Percentiles rank a stretch among this genome's conserved stretches.
These are phyloP conservation scores for Drosophila lowei DNA, from an alignment of 1,140 invertebrate genomes.

Conservation along the genomic window DNA sequence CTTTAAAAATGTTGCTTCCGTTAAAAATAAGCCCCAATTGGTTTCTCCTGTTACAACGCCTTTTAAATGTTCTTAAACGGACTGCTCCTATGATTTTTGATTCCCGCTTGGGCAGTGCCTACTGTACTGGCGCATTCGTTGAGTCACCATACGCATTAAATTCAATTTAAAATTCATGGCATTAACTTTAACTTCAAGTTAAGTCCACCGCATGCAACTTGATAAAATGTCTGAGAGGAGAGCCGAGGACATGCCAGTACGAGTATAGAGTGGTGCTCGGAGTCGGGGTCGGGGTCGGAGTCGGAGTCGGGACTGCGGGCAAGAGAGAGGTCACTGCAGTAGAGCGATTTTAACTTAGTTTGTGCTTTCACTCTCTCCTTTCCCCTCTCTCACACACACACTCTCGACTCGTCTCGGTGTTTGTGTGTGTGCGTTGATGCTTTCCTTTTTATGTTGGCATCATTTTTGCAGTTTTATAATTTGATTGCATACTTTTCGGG, in stretches of 20 bases:
- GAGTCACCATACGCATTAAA: slow-evolving; percentile 71
- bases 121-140: slow-evolving; percentile 46
- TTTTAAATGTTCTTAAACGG: no score
- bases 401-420: background rate
- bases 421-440: slow-evolving; percentile 17
- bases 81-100: no score
- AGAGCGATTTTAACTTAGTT: slow-evolving; percentile 68
- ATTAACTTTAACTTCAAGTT: slow-evolving; percentile 80
- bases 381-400: background rate
- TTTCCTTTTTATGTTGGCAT: slow-evolving; percentile 45
- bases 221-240: slow-evolving; percentile 53
- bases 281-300: no score
- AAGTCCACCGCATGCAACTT: slow-evolving; percentile 78
- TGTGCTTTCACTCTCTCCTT: slow-evolving; percentile 24
- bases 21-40: no score
- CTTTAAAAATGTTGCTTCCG: no score
- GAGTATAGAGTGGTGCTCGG: no score
- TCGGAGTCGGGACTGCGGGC: no score
- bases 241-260: no score
- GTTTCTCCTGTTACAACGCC: no score
- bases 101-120: slow-evolving; percentile 14
- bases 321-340: slow-evolving; percentile 42
- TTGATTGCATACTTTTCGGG: slow-evolving; percentile 75
- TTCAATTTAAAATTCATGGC: slow-evolving; percentile 81
- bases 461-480: slow-evolving; percentile 70